Base-by-base conservation (phyloP, 1,140 invertebrate genomes). In the Leptinotarsa texana region DNA sequence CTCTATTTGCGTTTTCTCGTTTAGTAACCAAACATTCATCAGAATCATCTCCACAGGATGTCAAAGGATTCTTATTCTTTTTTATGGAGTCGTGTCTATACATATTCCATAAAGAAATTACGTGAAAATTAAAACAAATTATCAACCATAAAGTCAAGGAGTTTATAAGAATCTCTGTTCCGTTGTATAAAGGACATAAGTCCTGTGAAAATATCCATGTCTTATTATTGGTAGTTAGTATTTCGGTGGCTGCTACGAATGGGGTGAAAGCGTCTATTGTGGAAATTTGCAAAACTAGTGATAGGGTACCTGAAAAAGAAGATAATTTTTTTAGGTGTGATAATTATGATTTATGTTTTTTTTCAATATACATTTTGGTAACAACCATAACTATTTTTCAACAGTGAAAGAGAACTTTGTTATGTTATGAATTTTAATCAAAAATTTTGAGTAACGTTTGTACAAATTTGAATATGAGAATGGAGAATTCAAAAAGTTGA, bases 141-240 rank as follows among this genome's bases (percentile, higher is more conserved):
- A 88, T 83, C 70, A 89, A 83, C 77, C 89, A 90, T 8, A 87
- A 78, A 8, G 84, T 84, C 24, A 87, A 84, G 15, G 88, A 87
- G n/a, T 87, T 87, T 4, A 85, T 79, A 67, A 90, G 86, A 13
- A 88, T 84, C 80, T 86, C 87, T 8, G 86, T 80, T 21, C 88
- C 88, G 67, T 85, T 80, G 80, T 87, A 89, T 1, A 87, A 77
- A 15, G 85, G 81, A 76, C 89, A 90, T 18, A 83, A 79, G 42
- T 80, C 80, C 18, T 74, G 77, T 4, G 87, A 84, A 75, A 89
- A 87, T 13, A 75, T 80, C 89, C 89, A 90, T 21, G 84, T 84
- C 73, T 84, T 81, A 22, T 78, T 68, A 70, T 88, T 87, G 57
- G 84, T 80, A 2, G 84, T 86, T 82, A 87, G 86, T 49, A 89